Evolutionary conservation across 2,113 vertebrate species (phyloP), one percentile per base, ranked within the genome.

Genomic region (Chlamydotis undulata): DNA sequence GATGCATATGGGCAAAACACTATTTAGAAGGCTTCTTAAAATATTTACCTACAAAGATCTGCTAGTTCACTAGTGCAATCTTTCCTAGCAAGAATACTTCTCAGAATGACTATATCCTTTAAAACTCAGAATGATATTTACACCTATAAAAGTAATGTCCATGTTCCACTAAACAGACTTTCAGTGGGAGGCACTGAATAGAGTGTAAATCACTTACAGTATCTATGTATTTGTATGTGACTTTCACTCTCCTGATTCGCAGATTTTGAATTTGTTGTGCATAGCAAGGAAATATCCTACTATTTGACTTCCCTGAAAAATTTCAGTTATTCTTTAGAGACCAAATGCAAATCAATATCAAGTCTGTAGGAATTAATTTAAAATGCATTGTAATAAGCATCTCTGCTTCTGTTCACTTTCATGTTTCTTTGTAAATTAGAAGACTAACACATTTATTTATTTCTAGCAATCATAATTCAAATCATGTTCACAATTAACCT

Each of bases 41-140:
- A 79, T 77, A 19, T 91, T 97, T 96, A 74, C 50, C 75, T 85
- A 69, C 24, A 90, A 77, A 80, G 75, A 47, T 23, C n/a, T 90
- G 59, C 19, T 64, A 61, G 78, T 47, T 61, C 37, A 71, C 35
- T 37, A 12, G 15, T 83, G 37, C 28, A 83, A 52, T 56, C n/a
- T 77, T 94, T 77, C 47, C 75, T 67, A 77, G 68, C 31, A 85
- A 61, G 55, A 80, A 49, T 65, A 88, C 50, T 70, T 87, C 52
- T 80, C 90, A 83, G 47, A 93, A 85, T 60, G 1, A 59, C 70
- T 85, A n/a, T 76, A 70, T 52, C 23, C 21, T 87, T 69, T 71
- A 76, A 74, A 91, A 57, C 14, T 90, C 19, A 6, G n/a, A 8
- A 37, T 10, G 56, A 39, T 43, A 73, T 90, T 87, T 69, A 65